These are phyloP conservation scores for Cylloceria caligata DNA, from an alignment of 2,888 invertebrate genomes.

Conservation along the genomic window DNA sequence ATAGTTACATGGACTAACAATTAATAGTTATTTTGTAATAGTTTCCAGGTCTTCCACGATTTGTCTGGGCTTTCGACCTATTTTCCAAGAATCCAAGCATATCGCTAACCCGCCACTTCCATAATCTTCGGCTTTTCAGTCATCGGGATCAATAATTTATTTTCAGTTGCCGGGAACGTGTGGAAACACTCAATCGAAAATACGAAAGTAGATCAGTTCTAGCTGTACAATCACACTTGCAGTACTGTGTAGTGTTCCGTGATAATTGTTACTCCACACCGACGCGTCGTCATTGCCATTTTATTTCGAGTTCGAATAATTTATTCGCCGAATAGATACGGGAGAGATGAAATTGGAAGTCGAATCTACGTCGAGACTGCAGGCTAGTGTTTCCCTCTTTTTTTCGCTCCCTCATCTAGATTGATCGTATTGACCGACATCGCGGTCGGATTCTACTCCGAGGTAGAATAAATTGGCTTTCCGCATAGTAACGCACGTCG, in stretches of 20 bases:
- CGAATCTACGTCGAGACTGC: neutral
- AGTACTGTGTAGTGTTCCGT: neutral
- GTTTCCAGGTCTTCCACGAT: neutral
- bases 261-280: constrained; percentile 7
- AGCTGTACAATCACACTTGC: neutral
- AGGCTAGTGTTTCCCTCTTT: neutral
- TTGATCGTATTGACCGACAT: constrained; percentile 59
- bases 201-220: constrained; percentile 61
- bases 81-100: neutral
- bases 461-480: constrained; percentile 51
- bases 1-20: too few relatives aligned
- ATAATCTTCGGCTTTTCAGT: constrained; percentile 4
- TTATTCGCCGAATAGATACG: constrained; percentile 40
- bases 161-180: constrained; percentile 48
- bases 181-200: constrained; percentile 47
- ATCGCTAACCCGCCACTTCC: neutral
- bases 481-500: constrained; percentile 34
- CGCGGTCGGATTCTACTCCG: constrained; percentile 30
- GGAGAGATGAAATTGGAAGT: constrained; percentile 47
- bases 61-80: neutral
- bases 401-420: neutral
- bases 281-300: constrained; percentile 20
- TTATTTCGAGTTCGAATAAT: constrained; percentile 33
- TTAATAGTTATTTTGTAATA: too few relatives aligned
- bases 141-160: constrained; percentile 63